Evolutionary conservation across 2,113 vertebrate genomes (phyloP), one percentile per base, ranked within the genome.

Genomic region (Cyprinodon brontotheroides): DNA sequence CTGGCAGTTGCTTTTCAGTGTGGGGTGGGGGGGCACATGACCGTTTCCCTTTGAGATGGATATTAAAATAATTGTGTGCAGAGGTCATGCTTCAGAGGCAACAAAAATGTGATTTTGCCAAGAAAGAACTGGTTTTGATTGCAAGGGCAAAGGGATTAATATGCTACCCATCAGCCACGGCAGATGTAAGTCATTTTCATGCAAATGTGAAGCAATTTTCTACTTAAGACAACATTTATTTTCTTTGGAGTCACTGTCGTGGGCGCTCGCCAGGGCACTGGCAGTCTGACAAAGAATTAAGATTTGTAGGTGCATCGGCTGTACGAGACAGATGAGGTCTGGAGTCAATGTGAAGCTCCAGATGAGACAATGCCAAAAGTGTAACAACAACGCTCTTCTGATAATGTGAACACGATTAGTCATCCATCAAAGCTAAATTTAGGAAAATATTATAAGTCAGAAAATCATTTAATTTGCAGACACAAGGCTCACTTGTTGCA

Each of bases 151-250:
- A 72, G 64, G 79, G 81, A 89, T 92, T 93, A 88, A 93, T 90
- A 90, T 83, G 89, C 86, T 87, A 41, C 84, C 87, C 82, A 62
- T 91, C 91, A 81, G 68, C 88, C 75, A 65, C 68, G 74, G 89
- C 93, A 93, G 93, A 94, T 93, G 90, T 70, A 83, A 87, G 87
- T 90, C 82, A 93, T 94, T 94, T 84, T 91, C 92, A 94, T 94
- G 93, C 92, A 93, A 93, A 94, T 94, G 81, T 45, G 37, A 74
- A 39, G 89, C 83, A 88, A 92, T 93, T 90, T 91, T 77, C 89
- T 80, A 85, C 88, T 93, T 89, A 90, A 85, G 82, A 82, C 86
- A 84, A 89, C 91, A 93, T 93, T 87, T 91, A 89, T 94, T 93
- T 92, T 78, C 86, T 88, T 90, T 87, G 82, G 87, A 87, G 92